Evolutionary conservation across 2,888 invertebrate genomes (phyloP).

Genomic region (Erpobdella octoculata): DNA sequence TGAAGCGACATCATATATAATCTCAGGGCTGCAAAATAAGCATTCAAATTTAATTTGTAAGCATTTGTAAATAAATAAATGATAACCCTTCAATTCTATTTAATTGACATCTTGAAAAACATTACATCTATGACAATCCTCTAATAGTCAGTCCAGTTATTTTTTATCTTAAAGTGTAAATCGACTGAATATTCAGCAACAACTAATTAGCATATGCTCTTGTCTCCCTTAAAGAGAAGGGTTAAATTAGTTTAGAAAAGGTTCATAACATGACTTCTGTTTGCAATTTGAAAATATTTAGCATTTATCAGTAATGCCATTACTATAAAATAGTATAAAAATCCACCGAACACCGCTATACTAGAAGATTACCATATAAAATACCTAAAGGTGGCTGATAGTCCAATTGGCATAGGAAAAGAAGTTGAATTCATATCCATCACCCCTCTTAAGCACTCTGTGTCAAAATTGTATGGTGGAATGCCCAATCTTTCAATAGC

Average conservation of each 20-base stretch:
- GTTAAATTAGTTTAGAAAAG: no score
- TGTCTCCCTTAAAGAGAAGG: no score
- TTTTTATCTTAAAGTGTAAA: no score
- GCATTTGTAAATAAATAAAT: neutral
- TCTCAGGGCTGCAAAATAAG: conserved; percentile 33
- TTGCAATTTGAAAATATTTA: no score
- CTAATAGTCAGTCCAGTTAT: no score
- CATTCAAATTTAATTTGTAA: neutral
- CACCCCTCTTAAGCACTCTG: conserved; percentile 35
- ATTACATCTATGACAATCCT: neutral
- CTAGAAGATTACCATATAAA: neutral
- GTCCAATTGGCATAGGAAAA: conserved; percentile 46
- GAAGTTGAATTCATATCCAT: conserved; percentile 43
- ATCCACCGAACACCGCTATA: no score
- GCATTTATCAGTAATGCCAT: no score
- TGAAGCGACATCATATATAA: conserved; percentile 37
- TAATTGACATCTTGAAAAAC: neutral
- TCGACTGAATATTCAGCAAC: no score
- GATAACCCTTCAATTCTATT: neutral
- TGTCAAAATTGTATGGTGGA: conserved; percentile 28
- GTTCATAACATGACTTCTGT: no score
- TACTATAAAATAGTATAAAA: no score
- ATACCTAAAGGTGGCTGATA: conserved; percentile 46
- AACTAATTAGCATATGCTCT: no score
- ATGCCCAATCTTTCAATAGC: conserved; percentile 31